A percentile compares a stretch with the other conserved stretches of the same genome.
phyloP scores from a whole-genome alignment of 2,113 vertebrate genomes.

The Microcebus ravelobensis region DNA sequence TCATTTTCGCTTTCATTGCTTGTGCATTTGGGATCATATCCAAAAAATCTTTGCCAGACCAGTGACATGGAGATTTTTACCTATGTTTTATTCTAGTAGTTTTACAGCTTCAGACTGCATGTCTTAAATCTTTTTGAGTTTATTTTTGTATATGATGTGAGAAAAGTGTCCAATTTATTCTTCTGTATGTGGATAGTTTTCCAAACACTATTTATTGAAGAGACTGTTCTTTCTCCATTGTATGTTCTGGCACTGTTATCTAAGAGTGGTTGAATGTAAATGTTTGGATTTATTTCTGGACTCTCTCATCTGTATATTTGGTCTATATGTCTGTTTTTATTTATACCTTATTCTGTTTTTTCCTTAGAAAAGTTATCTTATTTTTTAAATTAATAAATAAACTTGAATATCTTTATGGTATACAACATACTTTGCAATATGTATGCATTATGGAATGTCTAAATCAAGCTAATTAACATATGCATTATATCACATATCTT shows the following conservation, averaged over 20 bases:
- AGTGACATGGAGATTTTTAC: not conserved
- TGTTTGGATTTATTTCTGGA: not conserved
- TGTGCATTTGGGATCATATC: not conserved
- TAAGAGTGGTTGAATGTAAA: not conserved
- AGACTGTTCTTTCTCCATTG: not conserved
- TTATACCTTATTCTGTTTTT: not conserved
- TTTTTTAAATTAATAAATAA: not conserved
- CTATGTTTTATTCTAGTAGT: not conserved
- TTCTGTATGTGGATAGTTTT: not conserved
- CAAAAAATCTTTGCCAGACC: not conserved
- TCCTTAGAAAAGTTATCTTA: not conserved
- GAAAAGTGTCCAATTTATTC: not conserved
- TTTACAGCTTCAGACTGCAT: not conserved
- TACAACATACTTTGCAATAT: not conserved
- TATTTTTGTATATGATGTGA: not conserved
- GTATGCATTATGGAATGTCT: not conserved
- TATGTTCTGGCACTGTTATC: not conserved
- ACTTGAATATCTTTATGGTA: not conserved
- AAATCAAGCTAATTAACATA: not conserved
- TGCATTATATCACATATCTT: rapidly evolving
- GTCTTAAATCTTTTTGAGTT: not conserved
- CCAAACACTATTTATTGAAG: not conserved
- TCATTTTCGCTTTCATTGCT: not conserved
- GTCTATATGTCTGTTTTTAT: not conserved
- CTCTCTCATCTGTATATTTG: not conserved